A percentile compares a stretch with the other conserved stretches of the same genome.
Conservation (phyloP, 2,797 vertebrate species). For the Pangasius djambal region DNA sequence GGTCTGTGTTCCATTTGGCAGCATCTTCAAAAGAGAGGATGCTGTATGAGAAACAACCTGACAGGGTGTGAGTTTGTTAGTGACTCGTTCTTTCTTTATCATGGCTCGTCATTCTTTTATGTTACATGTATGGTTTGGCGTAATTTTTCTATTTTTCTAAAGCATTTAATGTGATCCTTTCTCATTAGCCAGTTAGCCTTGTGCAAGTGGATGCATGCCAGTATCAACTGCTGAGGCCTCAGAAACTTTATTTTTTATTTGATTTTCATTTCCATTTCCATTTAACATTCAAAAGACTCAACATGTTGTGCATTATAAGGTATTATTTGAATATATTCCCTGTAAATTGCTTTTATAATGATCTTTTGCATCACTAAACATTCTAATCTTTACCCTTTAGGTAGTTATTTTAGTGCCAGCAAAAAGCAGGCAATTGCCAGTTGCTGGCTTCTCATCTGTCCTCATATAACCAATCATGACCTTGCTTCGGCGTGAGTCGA, state of each 20-base stretch:
- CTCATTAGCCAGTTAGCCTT: not conserved
- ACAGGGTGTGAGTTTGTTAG: conserved; percentile 32
- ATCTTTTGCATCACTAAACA: conserved; percentile 9
- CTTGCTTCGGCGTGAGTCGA: conserved; percentile 12
- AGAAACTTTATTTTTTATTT: not conserved
- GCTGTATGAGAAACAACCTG: conserved; percentile 50
- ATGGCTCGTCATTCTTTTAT: not conserved
- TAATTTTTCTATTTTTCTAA: not conserved
- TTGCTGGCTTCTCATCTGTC: conserved; percentile 32
- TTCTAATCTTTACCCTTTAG: conserved; percentile 17
- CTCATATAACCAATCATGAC: conserved; percentile 34
- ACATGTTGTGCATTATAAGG: not conserved
- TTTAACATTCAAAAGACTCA: not conserved
- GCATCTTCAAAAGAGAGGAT: conserved; percentile 70
- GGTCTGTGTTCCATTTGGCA: conserved; percentile 65
- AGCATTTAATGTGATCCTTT: not conserved
- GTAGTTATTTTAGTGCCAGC: conserved; percentile 1
- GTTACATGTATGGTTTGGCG: not conserved
- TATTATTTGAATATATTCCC: not conserved
- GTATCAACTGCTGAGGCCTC: not conserved
- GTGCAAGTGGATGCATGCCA: not conserved
- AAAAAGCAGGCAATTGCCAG: conserved; percentile 15
- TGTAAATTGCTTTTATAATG: not conserved
- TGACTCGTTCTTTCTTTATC: not conserved
- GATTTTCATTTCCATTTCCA: not conserved